Base-by-base conservation (phyloP, 2,113 vertebrate genomes). In the Periophthalmus modestus region DNA sequence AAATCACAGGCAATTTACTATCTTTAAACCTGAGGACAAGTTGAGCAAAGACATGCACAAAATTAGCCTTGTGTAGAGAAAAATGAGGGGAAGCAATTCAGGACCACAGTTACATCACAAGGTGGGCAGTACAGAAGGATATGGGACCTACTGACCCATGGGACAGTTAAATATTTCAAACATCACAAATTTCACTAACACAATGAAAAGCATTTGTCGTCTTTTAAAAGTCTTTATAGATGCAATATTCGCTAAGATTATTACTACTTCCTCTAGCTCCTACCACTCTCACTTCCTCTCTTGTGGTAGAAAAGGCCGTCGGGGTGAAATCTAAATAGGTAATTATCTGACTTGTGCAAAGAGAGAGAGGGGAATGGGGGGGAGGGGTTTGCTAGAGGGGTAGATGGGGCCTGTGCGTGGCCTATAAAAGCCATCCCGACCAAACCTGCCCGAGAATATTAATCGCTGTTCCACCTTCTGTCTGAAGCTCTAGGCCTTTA, bases 271-370 rank as follows among this genome's bases (percentile, higher is more conserved):
- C 36, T 67, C 65, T 12, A 33, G 18, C 50, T 66, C 46, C 57
- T 57, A 48, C 65, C 74, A 76, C 71, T 77, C 75, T 71, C 59
- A 81, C 77, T 73, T 81, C 82, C 75, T 76, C 74, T 65, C 71
- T 75, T 0, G 47, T 63, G 70, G 71, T 62, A 83, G 61, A 85
- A 88, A 66, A 85, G 72, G 74, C 80, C 83, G 76, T 81, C 73
- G 78, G 73, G 75, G 70, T 83, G 73, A 84, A 89, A 87, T 90
- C 83, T 89, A 88, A 89, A 88, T 85, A 89, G 86, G 83, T 86
- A 85, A 86, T 90, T 89, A 91, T 88, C 73, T 74, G 70, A 81
- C 80, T 80, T 80, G 73, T 78, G 74, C 74, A 55, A 55, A 61
- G 54, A 57, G 72, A 47, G 43, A 24, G 57, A 14, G 23, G 21